Percentiles rank a stretch among this genome's conserved stretches.
phyloP scores from a whole-genome alignment of 2,797 vertebrate species.

The Coregonus suidteri region DNA sequence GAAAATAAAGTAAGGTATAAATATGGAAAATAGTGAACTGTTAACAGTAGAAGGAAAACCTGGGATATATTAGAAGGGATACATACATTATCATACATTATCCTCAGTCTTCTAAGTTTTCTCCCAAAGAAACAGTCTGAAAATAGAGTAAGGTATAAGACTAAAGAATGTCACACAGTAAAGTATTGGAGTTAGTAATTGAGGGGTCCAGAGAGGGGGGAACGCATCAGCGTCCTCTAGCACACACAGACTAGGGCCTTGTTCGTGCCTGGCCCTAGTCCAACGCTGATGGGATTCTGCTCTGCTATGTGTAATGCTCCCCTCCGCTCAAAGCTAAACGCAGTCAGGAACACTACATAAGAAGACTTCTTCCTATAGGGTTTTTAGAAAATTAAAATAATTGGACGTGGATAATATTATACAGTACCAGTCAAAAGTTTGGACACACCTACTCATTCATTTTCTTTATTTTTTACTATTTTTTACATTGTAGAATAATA shows the following conservation, averaged over 20 bases:
- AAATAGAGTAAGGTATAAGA: slow-evolving; percentile 6
- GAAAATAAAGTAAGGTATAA: slow-evolving; percentile 6
- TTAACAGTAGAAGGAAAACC: too few relatives aligned
- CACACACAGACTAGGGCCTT: slow-evolving; percentile 50
- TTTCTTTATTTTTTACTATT: too few relatives aligned
- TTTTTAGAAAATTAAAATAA: neutral
- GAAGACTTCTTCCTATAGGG: too few relatives aligned
- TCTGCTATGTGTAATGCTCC: neutral
- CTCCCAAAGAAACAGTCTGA: neutral
- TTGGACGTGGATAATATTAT: neutral
- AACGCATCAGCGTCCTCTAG: slow-evolving; percentile 59
- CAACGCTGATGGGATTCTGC: slow-evolving; percentile 57
- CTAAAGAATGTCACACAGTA: slow-evolving; percentile 28
- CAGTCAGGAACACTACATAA: neutral
- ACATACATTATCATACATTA: neutral
- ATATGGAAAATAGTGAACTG: too few relatives aligned
- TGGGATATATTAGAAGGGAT: neutral
- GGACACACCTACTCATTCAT: too few relatives aligned
- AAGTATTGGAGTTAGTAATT: slow-evolving; percentile 36
- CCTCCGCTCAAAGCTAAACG: neutral
- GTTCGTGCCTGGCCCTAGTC: slow-evolving; percentile 61
- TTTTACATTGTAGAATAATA: too few relatives aligned
- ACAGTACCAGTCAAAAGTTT: too few relatives aligned
- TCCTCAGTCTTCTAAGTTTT: neutral
- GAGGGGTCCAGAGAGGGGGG: slow-evolving; percentile 51